Percentiles rank a stretch among this genome's conserved stretches.
Conservation (phyloP, 1,140 invertebrate species). For the Plectrocnemia conspersa region DNA sequence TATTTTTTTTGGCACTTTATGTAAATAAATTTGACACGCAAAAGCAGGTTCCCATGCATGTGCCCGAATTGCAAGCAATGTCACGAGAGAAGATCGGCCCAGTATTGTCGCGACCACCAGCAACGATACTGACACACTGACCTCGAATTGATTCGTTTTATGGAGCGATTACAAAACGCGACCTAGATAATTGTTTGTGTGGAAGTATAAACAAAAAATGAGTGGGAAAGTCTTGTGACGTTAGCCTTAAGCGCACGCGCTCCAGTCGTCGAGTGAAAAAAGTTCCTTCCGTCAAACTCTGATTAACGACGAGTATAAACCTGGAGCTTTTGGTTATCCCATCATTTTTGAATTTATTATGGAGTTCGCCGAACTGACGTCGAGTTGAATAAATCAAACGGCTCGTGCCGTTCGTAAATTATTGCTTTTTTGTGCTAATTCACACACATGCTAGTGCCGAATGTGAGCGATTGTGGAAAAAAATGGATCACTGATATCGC, state of each 20-base stretch:
- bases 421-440: constrained; percentile 8
- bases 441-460: constrained; percentile 10
- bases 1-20: constrained; percentile 11
- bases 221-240: too few species aligned
- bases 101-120: constrained; percentile 5
- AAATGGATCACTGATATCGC: constrained; percentile 34
- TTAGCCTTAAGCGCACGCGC: too few species aligned
- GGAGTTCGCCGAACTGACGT: background rate
- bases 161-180: background rate
- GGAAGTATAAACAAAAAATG: background rate
- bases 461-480: constrained; percentile 7
- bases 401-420: constrained; percentile 2
- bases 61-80: constrained; percentile 7
- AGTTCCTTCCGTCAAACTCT: too few species aligned
- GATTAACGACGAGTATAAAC: too few species aligned
- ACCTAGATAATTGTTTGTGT: background rate
- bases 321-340: too few species aligned
- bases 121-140: background rate
- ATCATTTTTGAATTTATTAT: too few species aligned
- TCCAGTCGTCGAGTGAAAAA: too few species aligned
- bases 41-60: background rate
- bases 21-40: constrained; percentile 13
- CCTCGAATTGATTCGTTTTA: background rate
- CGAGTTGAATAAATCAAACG: constrained; percentile 7
- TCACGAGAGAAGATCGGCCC: background rate